These are phyloP conservation scores for Dyspetes luteomarginatus DNA, from an alignment of 2,888 invertebrate species.

Conservation along the genomic window DNA sequence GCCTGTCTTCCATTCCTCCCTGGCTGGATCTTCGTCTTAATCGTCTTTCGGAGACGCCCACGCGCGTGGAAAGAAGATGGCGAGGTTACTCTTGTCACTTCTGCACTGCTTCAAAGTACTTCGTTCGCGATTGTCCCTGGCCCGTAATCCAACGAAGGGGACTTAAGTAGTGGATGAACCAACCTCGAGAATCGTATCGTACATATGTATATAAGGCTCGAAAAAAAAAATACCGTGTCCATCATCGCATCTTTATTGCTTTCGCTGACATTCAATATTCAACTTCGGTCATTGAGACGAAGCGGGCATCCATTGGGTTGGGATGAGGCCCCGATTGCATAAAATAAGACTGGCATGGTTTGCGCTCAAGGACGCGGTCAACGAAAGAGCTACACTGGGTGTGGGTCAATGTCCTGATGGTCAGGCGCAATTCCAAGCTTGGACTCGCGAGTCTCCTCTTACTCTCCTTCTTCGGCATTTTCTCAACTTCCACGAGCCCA, in stretches of 20 bases:
- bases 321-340: conserved; percentile 73
- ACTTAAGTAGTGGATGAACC: no score
- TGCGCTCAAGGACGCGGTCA: conserved; percentile 79
- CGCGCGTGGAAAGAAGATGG: no score
- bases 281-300: conserved; percentile 39
- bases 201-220: no score
- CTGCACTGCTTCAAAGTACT: no score
- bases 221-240: no score
- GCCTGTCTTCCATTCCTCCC: neutral
- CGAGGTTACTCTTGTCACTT: no score
- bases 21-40: conserved; percentile 22
- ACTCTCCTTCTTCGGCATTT: conserved; percentile 68
- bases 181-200: no score
- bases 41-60: conserved; percentile 27
- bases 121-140: no score
- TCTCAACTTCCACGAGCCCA: conserved; percentile 63
- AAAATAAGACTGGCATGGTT: conserved; percentile 80
- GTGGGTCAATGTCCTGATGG: conserved; percentile 79
- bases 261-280: conserved; percentile 23
- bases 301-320: conserved; percentile 71
- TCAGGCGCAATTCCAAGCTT: conserved; percentile 59
- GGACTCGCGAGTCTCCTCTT: conserved; percentile 58
- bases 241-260: no score
- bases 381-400: conserved; percentile 71
- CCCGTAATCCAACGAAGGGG: no score